phyloP scores from a whole-genome alignment of 2,888 invertebrate species.

The Rhingia campestris region DNA sequence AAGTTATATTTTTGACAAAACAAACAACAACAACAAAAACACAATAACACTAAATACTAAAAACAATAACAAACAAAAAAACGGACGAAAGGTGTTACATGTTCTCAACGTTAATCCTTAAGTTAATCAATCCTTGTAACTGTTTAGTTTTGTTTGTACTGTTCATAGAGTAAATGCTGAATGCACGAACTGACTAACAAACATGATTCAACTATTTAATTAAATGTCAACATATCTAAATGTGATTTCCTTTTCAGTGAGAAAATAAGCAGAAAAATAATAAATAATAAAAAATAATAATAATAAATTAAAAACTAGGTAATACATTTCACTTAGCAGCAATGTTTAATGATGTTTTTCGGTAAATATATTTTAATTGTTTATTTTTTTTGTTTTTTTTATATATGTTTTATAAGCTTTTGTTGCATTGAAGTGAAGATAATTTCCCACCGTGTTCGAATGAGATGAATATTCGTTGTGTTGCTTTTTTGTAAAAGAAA shows the following conservation, averaged over 20 bases:
- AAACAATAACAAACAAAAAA: slow-evolving; percentile 16
- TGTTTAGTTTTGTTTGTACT: slow-evolving; percentile 19
- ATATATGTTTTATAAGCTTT: slow-evolving; percentile 54
- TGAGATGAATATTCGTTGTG: slow-evolving; percentile 71
- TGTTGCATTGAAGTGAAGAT: slow-evolving; percentile 71
- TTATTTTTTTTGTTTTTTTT: slow-evolving; percentile 24
- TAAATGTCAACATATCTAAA: slow-evolving; percentile 74
- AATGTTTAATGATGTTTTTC: slow-evolving; percentile 29
- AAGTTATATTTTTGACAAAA: slow-evolving; percentile 35
- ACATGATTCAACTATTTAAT: slow-evolving; percentile 63
- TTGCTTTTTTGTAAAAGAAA: slow-evolving; percentile 70
- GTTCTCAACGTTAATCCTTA: slow-evolving; percentile 25
- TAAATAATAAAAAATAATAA: slow-evolving; percentile 38
- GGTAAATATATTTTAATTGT: slow-evolving; percentile 13
- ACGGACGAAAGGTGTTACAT: slow-evolving; percentile 43
- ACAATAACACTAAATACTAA: slow-evolving; percentile 12
- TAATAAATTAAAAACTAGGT: slow-evolving; percentile 34
- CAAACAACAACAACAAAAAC: slow-evolving; percentile 5
- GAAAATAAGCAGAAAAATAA: slow-evolving; percentile 41
- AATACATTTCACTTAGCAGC: slow-evolving; percentile 36
- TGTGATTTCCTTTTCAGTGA: slow-evolving; percentile 68
- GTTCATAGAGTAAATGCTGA: slow-evolving; percentile 52
- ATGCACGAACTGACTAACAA: slow-evolving; percentile 33
- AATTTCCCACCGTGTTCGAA: slow-evolving; percentile 74
- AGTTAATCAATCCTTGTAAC: slow-evolving; percentile 26